phyloP scores from a whole-genome alignment of 2,113 vertebrate species.

The Crotalus horridus region DNA sequence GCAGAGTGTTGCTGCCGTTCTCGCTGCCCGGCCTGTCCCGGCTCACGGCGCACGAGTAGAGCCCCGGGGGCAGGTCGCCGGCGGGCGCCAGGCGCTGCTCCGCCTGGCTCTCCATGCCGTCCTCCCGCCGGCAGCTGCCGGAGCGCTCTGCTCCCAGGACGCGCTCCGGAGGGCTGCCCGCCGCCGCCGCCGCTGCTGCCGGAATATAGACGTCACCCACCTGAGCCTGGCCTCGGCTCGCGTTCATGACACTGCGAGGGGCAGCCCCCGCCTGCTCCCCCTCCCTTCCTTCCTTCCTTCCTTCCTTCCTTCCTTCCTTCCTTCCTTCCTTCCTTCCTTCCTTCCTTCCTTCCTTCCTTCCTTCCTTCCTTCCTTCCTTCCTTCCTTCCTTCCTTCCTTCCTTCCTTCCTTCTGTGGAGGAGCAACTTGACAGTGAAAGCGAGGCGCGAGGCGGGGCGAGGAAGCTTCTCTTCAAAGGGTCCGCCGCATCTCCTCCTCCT shows the following conservation, averaged over 20 bases:
- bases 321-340: constrained; percentile 42
- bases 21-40: constrained; percentile 77
- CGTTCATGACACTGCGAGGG: constrained; percentile 70
- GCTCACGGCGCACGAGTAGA: constrained; percentile 69
- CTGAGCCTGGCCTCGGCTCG: constrained; percentile 72
- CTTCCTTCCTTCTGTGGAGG: constrained; percentile 32
- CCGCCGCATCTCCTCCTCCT: neutral
- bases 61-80: constrained; percentile 57
- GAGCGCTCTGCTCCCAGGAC: constrained; percentile 62
- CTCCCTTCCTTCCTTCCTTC: constrained; percentile 41
- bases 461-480: neutral
- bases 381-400: neutral
- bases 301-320: neutral
- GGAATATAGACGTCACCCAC: constrained; percentile 74
- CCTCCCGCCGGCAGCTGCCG: constrained; percentile 58
- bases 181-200: constrained; percentile 50
- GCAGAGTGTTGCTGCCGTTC: constrained; percentile 68
- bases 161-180: constrained; percentile 43
- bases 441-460: neutral
- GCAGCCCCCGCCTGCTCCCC: neutral
- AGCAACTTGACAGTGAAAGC: neutral
- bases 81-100: constrained; percentile 71
- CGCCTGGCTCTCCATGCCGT: constrained; percentile 67
- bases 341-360: neutral
- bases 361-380: constrained; percentile 28